Evolutionary conservation across 2,888 invertebrate genomes (phyloP).

Genomic region (Lasioglossum leucozonium): DNA sequence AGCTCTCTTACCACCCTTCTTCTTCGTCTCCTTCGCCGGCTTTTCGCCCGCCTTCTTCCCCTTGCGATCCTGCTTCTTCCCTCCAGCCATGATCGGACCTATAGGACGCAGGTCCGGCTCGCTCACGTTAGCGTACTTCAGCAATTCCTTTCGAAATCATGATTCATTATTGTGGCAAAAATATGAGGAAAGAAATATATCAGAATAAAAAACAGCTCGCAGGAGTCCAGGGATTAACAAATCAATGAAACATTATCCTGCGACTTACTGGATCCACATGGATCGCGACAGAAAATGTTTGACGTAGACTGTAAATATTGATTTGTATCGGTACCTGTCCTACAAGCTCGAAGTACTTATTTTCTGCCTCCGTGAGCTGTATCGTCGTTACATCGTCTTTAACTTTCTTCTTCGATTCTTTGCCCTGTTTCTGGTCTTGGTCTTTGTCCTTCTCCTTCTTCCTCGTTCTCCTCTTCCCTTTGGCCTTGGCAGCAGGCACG

Average conservation of each 20-base stretch:
- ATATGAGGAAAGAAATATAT: not conserved
- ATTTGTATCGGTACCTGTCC: slow-evolving; percentile 68
- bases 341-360: slow-evolving; percentile 75
- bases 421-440: slow-evolving; percentile 19
- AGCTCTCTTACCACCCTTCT: not conserved
- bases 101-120: slow-evolving; percentile 7
- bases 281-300: not conserved
- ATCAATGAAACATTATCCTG: too few relatives aligned
- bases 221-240: too few relatives aligned
- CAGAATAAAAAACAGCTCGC: too few relatives aligned
- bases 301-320: not conserved
- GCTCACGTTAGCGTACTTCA: not conserved
- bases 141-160: not conserved
- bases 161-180: not conserved
- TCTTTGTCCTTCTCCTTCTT: not conserved
- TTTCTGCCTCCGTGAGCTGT: slow-evolving; percentile 74
- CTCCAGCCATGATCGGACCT: rapidly evolving
- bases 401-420: slow-evolving; percentile 43
- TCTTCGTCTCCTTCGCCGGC: not conserved
- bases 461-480: not conserved
- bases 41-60: not conserved
- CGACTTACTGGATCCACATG: not conserved
- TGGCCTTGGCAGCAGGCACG: not conserved
- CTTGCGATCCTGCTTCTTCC: not conserved
- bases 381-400: slow-evolving; percentile 63